Percentiles rank a stretch among this genome's conserved stretches.
These are phyloP conservation scores for Anas flavirostris DNA, from an alignment of 2,797 vertebrate genomes.

Conservation along the genomic window DNA sequence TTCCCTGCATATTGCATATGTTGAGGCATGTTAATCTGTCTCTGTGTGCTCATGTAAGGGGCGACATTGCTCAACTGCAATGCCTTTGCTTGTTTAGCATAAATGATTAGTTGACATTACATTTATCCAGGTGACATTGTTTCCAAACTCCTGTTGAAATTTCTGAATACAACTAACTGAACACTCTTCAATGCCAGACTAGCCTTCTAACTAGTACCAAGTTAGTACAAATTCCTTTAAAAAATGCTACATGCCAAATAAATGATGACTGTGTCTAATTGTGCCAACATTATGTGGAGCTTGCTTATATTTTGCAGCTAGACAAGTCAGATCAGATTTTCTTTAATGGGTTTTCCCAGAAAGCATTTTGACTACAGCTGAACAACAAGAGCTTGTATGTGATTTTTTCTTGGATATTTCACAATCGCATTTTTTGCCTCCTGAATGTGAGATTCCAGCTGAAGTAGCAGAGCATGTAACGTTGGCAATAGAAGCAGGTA, in stretches of 20 bases:
- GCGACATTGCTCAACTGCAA: not conserved
- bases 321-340: conserved; percentile 4
- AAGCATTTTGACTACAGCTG: conserved; percentile 5
- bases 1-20: not conserved
- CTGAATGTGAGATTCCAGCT: conserved; percentile 4
- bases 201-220: not conserved
- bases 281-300: not conserved
- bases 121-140: not conserved
- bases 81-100: not conserved
- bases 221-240: not conserved
- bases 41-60: not conserved
- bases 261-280: not conserved
- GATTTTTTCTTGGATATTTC: not conserved
- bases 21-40: not conserved
- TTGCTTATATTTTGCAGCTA: not conserved
- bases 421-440: not conserved
- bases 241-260: not conserved
- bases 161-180: not conserved
- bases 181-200: not conserved
- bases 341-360: conserved; percentile 28
- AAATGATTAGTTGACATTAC: not conserved
- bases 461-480: conserved; percentile 2
- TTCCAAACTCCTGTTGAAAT: not conserved
- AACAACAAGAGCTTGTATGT: conserved; percentile 1
- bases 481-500: conserved; percentile 53